Evolutionary conservation across 2,113 vertebrate genomes (phyloP).

Genomic region (Phalacrocorax aristotelis): DNA sequence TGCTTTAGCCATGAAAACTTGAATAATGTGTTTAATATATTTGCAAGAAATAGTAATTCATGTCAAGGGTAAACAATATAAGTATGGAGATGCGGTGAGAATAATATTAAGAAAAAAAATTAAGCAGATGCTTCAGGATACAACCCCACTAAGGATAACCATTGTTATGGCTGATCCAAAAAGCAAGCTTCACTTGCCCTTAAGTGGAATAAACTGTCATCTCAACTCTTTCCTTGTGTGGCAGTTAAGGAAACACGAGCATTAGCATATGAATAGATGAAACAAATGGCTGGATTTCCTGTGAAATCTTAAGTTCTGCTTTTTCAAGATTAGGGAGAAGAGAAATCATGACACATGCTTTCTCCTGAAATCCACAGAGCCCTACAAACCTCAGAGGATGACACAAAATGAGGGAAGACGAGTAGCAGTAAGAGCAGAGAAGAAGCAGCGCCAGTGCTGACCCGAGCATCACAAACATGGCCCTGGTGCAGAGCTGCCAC

Average conservation of each 20-base stretch:
- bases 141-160: background rate
- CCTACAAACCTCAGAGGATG: background rate
- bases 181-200: background rate
- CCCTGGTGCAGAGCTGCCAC: background rate
- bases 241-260: background rate
- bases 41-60: background rate
- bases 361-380: background rate
- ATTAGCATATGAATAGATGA: background rate
- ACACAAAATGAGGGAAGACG: fast-evolving
- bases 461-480: background rate
- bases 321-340: background rate
- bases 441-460: background rate
- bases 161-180: background rate
- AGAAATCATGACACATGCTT: background rate
- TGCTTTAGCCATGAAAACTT: background rate
- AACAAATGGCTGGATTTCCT: background rate
- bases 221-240: background rate
- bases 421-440: background rate
- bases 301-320: background rate
- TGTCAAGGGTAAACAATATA: background rate
- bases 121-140: background rate
- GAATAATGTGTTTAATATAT: background rate
- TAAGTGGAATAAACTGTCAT: background rate
- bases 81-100: background rate
- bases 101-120: background rate